phyloP scores from a whole-genome alignment of 1,140 invertebrate genomes.

The Cotesia glomerata region DNA sequence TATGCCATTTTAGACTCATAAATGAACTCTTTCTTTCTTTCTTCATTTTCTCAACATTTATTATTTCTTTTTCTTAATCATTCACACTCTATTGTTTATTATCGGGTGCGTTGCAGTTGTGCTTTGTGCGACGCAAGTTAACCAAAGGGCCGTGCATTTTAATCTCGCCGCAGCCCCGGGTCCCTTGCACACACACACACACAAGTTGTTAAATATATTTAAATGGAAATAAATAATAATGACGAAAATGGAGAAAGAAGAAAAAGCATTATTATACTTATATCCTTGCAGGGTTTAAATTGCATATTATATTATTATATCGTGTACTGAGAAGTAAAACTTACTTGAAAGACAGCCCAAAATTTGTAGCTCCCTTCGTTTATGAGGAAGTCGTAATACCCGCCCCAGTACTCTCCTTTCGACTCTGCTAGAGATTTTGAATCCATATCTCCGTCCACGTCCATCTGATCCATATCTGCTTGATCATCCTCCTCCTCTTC shows the following conservation, averaged over 20 bases:
- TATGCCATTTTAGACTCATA: slow-evolving; percentile 24
- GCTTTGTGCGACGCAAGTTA: no score
- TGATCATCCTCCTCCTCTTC: slow-evolving; percentile 37
- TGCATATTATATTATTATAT: background rate
- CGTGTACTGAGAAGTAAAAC: background rate
- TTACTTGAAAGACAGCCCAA: slow-evolving; percentile 83
- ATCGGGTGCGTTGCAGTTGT: no score
- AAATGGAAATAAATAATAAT: slow-evolving; percentile 6
- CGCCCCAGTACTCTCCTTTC: slow-evolving; percentile 72
- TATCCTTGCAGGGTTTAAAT: background rate
- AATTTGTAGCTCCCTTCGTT: slow-evolving; percentile 87
- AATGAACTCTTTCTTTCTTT: slow-evolving; percentile 5
- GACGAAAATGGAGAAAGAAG: background rate
- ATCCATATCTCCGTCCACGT: slow-evolving; percentile 40
- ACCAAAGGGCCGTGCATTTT: background rate
- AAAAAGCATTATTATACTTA: background rate
- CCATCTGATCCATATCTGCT: slow-evolving; percentile 30
- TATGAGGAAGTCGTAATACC: slow-evolving; percentile 84
- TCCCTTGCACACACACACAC: no score
- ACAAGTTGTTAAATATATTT: background rate
- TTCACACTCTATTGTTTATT: no score
- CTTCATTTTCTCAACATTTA: background rate
- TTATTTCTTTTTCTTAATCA: background rate
- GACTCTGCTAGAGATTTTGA: slow-evolving; percentile 52
- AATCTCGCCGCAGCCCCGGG: background rate